These are phyloP conservation scores for Coregonus suidteri DNA, from an alignment of 2,797 vertebrate genomes.

Conservation along the genomic window DNA sequence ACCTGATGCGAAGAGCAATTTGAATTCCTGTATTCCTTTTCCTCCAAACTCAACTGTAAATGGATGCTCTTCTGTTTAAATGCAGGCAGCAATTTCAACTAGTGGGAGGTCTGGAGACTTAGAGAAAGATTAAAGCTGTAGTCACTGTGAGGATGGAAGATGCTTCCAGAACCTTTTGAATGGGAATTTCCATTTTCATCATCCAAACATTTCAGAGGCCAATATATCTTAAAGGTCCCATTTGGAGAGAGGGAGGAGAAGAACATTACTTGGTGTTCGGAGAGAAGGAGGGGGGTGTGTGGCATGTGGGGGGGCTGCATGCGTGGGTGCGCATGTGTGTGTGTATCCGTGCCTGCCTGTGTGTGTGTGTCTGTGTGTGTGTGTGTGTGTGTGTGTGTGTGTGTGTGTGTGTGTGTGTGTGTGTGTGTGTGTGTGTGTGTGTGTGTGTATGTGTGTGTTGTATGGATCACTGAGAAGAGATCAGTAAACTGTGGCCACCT, in stretches of 20 bases:
- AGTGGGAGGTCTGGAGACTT: conserved; percentile 27
- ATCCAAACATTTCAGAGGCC: conserved; percentile 38
- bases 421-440: background rate
- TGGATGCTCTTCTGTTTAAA: conserved; percentile 38
- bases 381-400: background rate
- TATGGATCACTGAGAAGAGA: conserved; percentile 18
- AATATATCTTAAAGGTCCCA: conserved; percentile 36
- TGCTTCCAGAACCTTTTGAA: background rate
- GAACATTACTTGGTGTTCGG: background rate
- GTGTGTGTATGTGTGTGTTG: background rate
- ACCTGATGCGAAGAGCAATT: background rate
- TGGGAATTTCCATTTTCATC: too few relatives aligned
- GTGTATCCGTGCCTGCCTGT: too few relatives aligned
- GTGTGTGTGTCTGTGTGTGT: background rate
- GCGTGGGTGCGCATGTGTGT: too few relatives aligned
- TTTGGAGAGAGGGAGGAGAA: background rate
- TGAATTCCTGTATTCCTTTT: background rate
- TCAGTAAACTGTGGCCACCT: conserved; percentile 14
- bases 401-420: background rate
- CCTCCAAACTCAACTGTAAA: background rate
- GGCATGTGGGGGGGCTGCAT: too few relatives aligned
- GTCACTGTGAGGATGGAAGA: conserved; percentile 30
- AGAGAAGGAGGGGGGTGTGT: background rate
- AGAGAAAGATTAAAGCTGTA: conserved; percentile 42
- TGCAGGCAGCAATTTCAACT: conserved; percentile 26